Evolutionary conservation across 1,140 invertebrate species (phyloP).

Genomic region (Oryzaephilus surinamensis): DNA sequence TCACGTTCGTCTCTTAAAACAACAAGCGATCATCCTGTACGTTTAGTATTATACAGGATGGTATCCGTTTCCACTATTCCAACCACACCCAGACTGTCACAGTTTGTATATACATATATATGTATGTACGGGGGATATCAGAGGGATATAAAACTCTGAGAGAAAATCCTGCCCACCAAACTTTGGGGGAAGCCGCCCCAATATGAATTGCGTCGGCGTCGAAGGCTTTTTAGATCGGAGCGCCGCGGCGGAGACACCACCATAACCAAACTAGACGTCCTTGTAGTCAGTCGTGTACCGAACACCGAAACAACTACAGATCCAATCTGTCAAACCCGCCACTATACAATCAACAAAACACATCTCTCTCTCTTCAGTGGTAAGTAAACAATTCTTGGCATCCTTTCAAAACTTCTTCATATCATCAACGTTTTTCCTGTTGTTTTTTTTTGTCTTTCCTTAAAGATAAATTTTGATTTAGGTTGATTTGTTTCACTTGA

Average conservation of each 20-base stretch:
- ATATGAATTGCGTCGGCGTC: constrained; percentile 32
- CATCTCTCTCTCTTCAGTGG: no score
- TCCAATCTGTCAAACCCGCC: neutral
- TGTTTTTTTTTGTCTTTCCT: neutral
- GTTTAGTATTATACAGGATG: no score
- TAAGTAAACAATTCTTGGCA: neutral
- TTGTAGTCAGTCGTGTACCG: constrained; percentile 13
- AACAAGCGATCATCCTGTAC: constrained; percentile 19
- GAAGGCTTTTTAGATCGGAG: constrained; percentile 16
- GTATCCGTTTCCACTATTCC: no score
- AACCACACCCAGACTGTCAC: constrained; percentile 34
- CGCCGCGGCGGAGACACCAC: constrained; percentile 21
- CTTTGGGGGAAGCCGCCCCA: constrained; percentile 28
- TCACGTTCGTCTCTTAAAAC: constrained; percentile 20
- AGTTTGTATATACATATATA: constrained; percentile 23
- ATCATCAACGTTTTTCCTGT: no score
- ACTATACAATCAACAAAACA: neutral
- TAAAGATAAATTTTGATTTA: neutral
- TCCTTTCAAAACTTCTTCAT: no score
- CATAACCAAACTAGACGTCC: constrained; percentile 18
- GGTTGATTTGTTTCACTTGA: neutral
- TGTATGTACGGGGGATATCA: no score
- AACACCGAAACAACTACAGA: neutral
- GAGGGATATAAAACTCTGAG: constrained; percentile 31
- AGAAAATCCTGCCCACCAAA: constrained; percentile 35